Evolutionary conservation across 30 jellyfish, hydroid and myxozoan genomes (phyloP).

Genomic region (Chironex yamaguchii): DNA sequence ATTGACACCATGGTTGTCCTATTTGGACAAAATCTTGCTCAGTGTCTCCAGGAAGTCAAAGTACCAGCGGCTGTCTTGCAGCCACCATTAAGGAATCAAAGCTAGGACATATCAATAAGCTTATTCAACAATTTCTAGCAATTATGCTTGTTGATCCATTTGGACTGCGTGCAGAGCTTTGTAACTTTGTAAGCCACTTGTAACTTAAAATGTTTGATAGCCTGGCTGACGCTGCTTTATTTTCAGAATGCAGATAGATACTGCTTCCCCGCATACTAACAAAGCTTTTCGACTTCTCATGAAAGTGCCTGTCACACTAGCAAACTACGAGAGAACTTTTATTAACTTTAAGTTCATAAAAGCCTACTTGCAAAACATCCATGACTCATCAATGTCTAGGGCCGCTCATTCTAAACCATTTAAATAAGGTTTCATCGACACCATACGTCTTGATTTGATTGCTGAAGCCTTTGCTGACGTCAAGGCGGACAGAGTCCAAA

Average conservation of each 20-base stretch:
- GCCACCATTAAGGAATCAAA: constrained; percentile 27
- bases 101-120: constrained; percentile 12
- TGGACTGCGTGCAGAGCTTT: constrained; percentile 43
- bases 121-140: constrained; percentile 7
- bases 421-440: too few relatives aligned
- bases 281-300: too few relatives aligned
- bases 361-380: too few relatives aligned
- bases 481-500: too few relatives aligned
- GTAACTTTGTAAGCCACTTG: constrained; percentile 8
- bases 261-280: constrained; percentile 11
- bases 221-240: constrained; percentile 45
- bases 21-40: constrained; percentile 32
- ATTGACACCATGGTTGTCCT: constrained; percentile 15
- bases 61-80: constrained; percentile 42
- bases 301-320: too few relatives aligned
- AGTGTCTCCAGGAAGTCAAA: constrained; percentile 36
- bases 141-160: constrained; percentile 15
- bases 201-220: not conserved
- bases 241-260: constrained; percentile 13
- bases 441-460: too few relatives aligned
- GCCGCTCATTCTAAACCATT: too few relatives aligned
- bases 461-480: too few relatives aligned
- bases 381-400: too few relatives aligned
- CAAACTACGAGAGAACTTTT: too few relatives aligned
- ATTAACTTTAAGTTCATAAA: too few relatives aligned